Evolutionary conservation across 2,797 vertebrate species (phyloP).

Genomic region (Girardinus metallicus): DNA sequence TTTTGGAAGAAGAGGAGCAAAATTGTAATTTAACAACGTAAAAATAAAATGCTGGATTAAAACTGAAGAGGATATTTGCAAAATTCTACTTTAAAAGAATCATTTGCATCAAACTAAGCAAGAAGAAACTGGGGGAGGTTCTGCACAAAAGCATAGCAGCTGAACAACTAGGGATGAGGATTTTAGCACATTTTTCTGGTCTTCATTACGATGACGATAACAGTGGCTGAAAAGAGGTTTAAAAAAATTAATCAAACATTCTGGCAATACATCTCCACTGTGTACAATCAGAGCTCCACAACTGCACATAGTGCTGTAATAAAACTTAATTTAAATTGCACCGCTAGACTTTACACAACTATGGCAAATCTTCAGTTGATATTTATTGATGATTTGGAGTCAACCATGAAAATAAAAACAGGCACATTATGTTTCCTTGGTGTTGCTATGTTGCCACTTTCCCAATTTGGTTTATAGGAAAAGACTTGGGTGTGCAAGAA

Average conservation of each 20-base stretch:
- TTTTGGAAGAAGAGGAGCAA: background rate
- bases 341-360: background rate
- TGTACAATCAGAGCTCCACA: background rate
- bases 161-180: background rate
- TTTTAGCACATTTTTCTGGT: background rate
- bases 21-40: background rate
- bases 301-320: background rate
- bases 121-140: background rate
- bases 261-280: background rate
- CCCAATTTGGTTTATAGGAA: background rate
- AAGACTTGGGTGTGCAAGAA: background rate
- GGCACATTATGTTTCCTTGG: background rate
- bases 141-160: background rate
- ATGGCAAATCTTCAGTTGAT: background rate
- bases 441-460: background rate
- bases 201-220: background rate
- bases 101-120: background rate
- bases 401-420: background rate
- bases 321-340: background rate
- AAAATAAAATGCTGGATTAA: background rate
- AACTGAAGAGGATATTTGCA: background rate
- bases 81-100: background rate
- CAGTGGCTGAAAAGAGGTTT: background rate
- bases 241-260: background rate
- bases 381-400: background rate